phyloP scores from a whole-genome alignment of 2,888 invertebrate genomes.

The Meta bourneti region DNA sequence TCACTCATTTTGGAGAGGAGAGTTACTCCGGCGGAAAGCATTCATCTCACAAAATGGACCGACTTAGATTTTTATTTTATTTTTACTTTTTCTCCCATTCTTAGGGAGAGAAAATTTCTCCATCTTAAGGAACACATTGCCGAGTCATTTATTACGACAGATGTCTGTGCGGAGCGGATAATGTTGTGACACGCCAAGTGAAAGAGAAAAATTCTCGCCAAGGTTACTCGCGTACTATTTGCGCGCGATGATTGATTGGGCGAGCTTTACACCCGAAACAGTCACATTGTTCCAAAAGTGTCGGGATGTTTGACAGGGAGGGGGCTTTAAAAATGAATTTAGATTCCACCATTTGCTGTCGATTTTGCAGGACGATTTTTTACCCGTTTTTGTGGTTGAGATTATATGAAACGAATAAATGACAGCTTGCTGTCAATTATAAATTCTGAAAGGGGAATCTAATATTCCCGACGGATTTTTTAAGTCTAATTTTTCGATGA shows the following conservation, averaged over 20 bases:
- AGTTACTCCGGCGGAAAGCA: slow-evolving; percentile 75
- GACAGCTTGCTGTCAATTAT: neutral
- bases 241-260: slow-evolving; percentile 64
- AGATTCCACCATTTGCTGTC: neutral
- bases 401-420: neutral
- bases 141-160: slow-evolving; percentile 76
- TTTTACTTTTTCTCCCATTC: slow-evolving; percentile 46
- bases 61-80: slow-evolving; percentile 74
- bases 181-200: slow-evolving; percentile 76
- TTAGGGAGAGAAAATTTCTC: slow-evolving; percentile 70
- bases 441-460: neutral
- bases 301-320: neutral
- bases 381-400: neutral
- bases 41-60: slow-evolving; percentile 76
- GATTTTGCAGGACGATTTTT: neutral
- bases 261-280: slow-evolving; percentile 45
- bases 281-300: slow-evolving; percentile 37
- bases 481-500: too few relatives aligned
- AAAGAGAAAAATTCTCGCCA: slow-evolving; percentile 73
- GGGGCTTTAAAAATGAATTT: slow-evolving; percentile 24
- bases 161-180: slow-evolving; percentile 75
- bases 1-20: slow-evolving; percentile 76
- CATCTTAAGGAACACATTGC: slow-evolving; percentile 76
- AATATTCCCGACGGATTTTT: neutral
- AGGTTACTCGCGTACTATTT: slow-evolving; percentile 66